phyloP scores from a whole-genome alignment of 2,113 vertebrate species.

The Hucho hucho region DNA sequence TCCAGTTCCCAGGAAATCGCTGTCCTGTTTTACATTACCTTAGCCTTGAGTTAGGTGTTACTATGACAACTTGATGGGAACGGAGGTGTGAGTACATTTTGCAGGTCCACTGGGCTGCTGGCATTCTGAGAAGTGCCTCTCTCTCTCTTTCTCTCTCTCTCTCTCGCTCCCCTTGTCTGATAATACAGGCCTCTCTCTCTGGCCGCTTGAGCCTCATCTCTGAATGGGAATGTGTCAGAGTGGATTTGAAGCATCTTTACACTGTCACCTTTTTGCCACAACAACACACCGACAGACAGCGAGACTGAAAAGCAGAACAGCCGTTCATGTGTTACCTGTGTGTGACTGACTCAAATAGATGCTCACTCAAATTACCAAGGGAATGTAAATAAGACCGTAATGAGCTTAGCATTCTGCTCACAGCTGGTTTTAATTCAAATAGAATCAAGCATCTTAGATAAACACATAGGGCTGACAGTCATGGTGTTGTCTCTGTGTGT shows the following conservation, averaged over 20 bases:
- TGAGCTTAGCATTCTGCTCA: too few relatives aligned
- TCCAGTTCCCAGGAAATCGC: not conserved
- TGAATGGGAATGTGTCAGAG: too few relatives aligned
- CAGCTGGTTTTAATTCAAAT: too few relatives aligned
- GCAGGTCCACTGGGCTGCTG: not conserved
- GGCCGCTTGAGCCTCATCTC: too few relatives aligned
- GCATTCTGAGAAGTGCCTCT: too few relatives aligned
- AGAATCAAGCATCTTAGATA: too few relatives aligned
- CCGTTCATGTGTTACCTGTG: conserved; percentile 12
- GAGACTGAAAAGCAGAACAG: conserved; percentile 2
- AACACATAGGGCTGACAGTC: not conserved
- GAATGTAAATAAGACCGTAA: too few relatives aligned
- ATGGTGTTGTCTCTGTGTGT: not conserved
- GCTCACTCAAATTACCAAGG: too few relatives aligned
- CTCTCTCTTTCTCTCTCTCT: not conserved
- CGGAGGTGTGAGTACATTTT: not conserved
- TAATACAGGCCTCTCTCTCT: conserved; percentile 7
- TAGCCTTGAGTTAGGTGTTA: conserved; percentile 37
- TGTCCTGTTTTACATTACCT: conserved; percentile 2
- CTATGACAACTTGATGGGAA: conserved; percentile 37
- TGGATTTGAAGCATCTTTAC: not conserved
- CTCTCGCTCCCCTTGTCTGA: conserved; percentile 8
- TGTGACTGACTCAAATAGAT: not conserved
- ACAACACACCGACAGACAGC: too few relatives aligned
- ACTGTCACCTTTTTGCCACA: not conserved